Evolutionary conservation across 2,113 vertebrate species (phyloP).

Genomic region (Regulus satrapa): DNA sequence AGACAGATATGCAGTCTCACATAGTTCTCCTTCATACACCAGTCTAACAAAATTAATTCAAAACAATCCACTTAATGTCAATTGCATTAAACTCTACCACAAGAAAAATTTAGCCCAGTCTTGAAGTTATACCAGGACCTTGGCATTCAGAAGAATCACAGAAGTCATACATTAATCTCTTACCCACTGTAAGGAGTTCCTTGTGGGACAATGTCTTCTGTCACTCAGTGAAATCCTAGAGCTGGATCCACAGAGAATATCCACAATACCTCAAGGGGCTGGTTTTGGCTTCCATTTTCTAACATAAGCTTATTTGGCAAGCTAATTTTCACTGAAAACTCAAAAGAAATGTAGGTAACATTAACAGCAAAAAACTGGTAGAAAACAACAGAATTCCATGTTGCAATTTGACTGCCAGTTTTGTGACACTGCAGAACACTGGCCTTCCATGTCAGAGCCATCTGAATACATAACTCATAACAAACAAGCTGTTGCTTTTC

Average conservation of each 20-base stretch:
- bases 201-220: neutral
- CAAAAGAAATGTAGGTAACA: neutral
- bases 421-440: neutral
- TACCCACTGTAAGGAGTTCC: neutral
- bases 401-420: neutral
- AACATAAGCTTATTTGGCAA: neutral
- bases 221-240: neutral
- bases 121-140: neutral
- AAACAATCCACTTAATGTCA: neutral
- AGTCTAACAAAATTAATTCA: neutral
- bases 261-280: neutral
- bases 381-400: neutral
- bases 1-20: neutral
- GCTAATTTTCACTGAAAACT: neutral
- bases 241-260: neutral
- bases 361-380: neutral
- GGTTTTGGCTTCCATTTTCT: neutral
- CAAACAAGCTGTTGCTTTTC: neutral
- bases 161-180: neutral
- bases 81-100: neutral
- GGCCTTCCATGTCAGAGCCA: neutral
- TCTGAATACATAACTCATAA: accelerated
- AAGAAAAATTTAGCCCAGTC: neutral
- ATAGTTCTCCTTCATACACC: neutral
- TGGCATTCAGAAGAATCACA: neutral